Evolutionary conservation across 2,888 invertebrate species (phyloP).

Genomic region (Lochmaea crataegi): DNA sequence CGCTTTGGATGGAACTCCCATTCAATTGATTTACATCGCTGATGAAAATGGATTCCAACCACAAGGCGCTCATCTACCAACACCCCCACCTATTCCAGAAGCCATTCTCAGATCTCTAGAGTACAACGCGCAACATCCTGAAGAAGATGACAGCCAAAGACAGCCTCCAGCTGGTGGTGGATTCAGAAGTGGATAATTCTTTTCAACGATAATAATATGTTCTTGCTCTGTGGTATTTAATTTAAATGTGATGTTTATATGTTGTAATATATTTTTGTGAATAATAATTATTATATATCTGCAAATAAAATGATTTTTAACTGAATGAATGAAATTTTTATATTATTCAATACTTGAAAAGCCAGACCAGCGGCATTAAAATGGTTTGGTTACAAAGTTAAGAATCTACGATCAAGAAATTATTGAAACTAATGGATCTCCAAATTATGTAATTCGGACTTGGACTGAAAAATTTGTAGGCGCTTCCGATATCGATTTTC

Average conservation of each 20-base stretch:
- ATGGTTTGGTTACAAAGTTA: too few relatives aligned
- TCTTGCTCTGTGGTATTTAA: conserved; percentile 31
- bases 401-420: too few relatives aligned
- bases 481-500: too few relatives aligned
- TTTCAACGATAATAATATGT: neutral
- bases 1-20: conserved; percentile 71
- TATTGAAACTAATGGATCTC: too few relatives aligned
- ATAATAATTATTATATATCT: conserved; percentile 16
- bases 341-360: too few relatives aligned
- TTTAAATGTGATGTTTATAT: conserved; percentile 40
- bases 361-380: too few relatives aligned
- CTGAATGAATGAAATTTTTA: neutral
- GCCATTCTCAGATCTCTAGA: conserved; percentile 76
- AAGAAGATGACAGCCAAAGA: conserved; percentile 58
- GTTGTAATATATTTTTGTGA: conserved; percentile 38
- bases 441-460: too few relatives aligned
- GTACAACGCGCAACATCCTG: conserved; percentile 75
- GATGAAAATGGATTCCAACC: conserved; percentile 73
- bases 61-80: conserved; percentile 67
- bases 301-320: conserved; percentile 18
- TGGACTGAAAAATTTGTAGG: too few relatives aligned
- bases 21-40: conserved; percentile 65
- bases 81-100: conserved; percentile 77
- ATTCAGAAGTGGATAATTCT: conserved; percentile 39
- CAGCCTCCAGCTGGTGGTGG: conserved; percentile 22